Conservation (phyloP, 1,140 invertebrate genomes). For the Zaprionus tsacasi region DNA sequence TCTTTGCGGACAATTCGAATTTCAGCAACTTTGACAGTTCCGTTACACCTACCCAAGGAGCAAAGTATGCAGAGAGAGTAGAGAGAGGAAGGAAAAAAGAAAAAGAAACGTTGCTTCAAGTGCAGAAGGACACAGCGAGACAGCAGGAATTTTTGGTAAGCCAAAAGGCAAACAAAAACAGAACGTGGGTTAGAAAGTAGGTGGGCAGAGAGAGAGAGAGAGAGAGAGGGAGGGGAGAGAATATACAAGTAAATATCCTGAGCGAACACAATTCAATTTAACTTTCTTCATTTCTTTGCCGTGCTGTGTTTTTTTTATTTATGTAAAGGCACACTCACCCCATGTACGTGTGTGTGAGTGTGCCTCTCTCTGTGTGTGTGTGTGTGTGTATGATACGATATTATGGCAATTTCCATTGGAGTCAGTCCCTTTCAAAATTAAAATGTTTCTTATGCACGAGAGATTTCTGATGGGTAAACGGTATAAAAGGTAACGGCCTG, state of each 20-base stretch:
- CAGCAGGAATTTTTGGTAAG: slow-evolving; percentile 47
- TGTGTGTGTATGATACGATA: slow-evolving; percentile 66
- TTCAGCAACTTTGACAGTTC: slow-evolving; percentile 70
- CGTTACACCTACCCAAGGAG: slow-evolving; percentile 54
- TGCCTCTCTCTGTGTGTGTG: slow-evolving; percentile 5
- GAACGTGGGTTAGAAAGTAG: background rate
- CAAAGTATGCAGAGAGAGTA: background rate
- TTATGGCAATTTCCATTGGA: slow-evolving; percentile 72
- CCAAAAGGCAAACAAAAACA: slow-evolving; percentile 19
- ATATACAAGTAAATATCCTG: slow-evolving; percentile 57
- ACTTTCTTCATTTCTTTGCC: slow-evolving; percentile 74
- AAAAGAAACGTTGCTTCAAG: slow-evolving; percentile 50
- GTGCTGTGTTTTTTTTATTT: slow-evolving; percentile 71
- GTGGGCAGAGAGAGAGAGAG: background rate
- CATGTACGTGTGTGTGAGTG: slow-evolving; percentile 13
- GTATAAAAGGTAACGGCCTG: slow-evolving; percentile 75
- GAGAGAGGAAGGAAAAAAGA: background rate
- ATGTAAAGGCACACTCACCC: slow-evolving; percentile 38
- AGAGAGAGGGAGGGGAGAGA: slow-evolving; percentile 13
- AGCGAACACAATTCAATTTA: slow-evolving; percentile 79
- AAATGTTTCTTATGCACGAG: slow-evolving; percentile 79
- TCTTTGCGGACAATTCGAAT: slow-evolving; percentile 19
- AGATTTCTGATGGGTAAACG: slow-evolving; percentile 74
- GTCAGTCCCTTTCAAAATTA: slow-evolving; percentile 71
- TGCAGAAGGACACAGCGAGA: slow-evolving; percentile 49